A percentile compares a stretch with the other conserved stretches of the same genome.
These are phyloP conservation scores for Epizoanthus scotinus DNA, from an alignment of 92 coral and sea anemone species.

Conservation along the genomic window DNA sequence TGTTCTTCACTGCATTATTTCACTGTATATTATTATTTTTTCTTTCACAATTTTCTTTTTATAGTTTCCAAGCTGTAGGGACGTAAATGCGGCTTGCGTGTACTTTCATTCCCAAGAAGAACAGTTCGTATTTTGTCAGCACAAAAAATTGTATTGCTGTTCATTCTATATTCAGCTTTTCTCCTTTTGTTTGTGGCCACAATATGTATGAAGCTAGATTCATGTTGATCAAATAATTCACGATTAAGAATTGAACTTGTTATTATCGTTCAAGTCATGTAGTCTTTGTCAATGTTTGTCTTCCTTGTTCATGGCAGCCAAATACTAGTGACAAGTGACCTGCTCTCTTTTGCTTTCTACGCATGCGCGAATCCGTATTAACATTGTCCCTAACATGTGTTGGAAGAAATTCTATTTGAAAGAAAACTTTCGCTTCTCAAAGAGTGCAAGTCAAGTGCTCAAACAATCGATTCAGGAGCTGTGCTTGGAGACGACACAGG, in stretches of 20 bases:
- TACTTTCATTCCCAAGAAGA: not conserved
- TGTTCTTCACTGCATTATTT: not conserved
- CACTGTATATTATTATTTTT: too few relatives aligned
- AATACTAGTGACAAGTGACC: constrained; percentile 7
- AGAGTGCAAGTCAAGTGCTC: constrained; percentile 19
- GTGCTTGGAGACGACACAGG: constrained; percentile 16
- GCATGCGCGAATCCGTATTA: constrained; percentile 14
- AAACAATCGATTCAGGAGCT: constrained; percentile 60
- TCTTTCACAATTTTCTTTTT: not conserved
- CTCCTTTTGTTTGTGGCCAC: constrained; percentile 20
- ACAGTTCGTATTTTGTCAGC: not conserved
- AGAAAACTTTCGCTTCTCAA: constrained; percentile 13
- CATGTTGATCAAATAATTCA: constrained; percentile 28
- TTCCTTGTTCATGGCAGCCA: not conserved
- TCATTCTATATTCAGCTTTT: not conserved
- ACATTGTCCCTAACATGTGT: constrained; percentile 15
- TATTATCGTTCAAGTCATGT: constrained; percentile 32
- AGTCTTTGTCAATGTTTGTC: constrained; percentile 31
- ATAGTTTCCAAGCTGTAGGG: not conserved
- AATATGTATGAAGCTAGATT: not conserved
- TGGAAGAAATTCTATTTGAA: not conserved
- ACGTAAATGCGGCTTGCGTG: not conserved
- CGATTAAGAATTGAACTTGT: constrained; percentile 32
- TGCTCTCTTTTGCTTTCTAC: not conserved
- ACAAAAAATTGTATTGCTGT: not conserved